Conservation (phyloP, 2,113 vertebrate genomes). For the Seriola dumerili region DNA sequence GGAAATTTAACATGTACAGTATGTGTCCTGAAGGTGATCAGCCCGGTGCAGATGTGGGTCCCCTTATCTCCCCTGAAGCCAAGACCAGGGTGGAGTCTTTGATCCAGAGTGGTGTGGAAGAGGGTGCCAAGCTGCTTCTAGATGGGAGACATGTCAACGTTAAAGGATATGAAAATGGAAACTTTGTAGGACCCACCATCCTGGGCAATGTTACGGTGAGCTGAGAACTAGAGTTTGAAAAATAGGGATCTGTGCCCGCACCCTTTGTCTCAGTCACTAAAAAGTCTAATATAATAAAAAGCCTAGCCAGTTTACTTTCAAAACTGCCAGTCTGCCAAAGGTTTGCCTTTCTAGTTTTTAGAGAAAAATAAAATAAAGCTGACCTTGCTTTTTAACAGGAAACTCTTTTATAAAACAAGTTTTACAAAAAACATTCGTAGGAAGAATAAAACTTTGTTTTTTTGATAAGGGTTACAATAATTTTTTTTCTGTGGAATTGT, state of each 20-base stretch:
- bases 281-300: not conserved
- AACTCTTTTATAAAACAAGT: not conserved
- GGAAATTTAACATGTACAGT: not conserved
- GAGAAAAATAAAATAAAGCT: not conserved
- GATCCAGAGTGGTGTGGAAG: constrained; percentile 91
- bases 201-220: constrained; percentile 90
- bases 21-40: constrained; percentile 89
- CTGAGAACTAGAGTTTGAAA: not conserved
- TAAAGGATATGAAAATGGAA: constrained; percentile 97
- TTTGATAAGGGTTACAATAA: not conserved
- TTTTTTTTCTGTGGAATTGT: not conserved
- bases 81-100: constrained; percentile 90
- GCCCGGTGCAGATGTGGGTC: constrained; percentile 95
- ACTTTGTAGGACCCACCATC: constrained; percentile 97
- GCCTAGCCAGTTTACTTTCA: not conserved
- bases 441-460: not conserved
- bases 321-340: not conserved
- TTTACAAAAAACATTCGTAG: too few relatives aligned
- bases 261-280: not conserved
- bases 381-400: not conserved
- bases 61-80: constrained; percentile 93
- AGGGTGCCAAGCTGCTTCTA: constrained; percentile 92
- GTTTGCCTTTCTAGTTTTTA: not conserved
- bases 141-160: constrained; percentile 94
- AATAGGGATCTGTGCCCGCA: fast-evolving